Conservation (phyloP, 2,113 vertebrate genomes). For the Bubalus kerabau region DNA sequence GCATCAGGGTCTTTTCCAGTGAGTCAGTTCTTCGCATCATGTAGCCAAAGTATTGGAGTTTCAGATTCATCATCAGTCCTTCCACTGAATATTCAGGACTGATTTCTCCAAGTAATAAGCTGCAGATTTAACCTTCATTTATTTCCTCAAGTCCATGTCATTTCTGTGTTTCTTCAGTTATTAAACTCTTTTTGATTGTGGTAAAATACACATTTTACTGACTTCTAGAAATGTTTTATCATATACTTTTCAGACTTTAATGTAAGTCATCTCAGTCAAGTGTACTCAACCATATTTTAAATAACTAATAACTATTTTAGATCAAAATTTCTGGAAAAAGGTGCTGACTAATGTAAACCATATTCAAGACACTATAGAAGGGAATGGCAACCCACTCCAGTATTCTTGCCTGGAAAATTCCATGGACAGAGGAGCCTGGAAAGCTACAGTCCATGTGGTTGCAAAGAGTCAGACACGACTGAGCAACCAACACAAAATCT, state of each 20-base stretch:
- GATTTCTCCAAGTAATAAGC: not conserved
- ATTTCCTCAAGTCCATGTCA: not conserved
- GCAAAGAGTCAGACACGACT: not conserved
- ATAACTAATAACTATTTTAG: not conserved
- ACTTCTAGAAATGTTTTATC: not conserved
- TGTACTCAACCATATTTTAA: not conserved
- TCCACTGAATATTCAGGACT: not conserved
- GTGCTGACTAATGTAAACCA: slow-evolving; percentile 12
- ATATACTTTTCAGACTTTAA: not conserved
- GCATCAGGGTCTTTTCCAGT: not conserved
- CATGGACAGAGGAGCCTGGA: not conserved
- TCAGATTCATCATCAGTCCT: not conserved
- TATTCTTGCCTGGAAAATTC: not conserved
- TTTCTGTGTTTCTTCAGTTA: slow-evolving; percentile 10
- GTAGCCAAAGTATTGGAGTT: not conserved
- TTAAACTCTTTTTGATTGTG: slow-evolving; percentile 8
- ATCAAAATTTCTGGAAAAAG: not conserved
- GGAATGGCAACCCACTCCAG: not conserved
- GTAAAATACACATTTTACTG: not conserved
- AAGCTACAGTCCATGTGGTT: not conserved
- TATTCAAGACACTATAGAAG: not conserved
- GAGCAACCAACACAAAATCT: not conserved
- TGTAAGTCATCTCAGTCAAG: not conserved
- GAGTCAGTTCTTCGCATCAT: not conserved
- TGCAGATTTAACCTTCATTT: slow-evolving; percentile 32